phyloP scores from a whole-genome alignment of 2,888 invertebrate species.

The Rhaphigaster nebulosa region DNA sequence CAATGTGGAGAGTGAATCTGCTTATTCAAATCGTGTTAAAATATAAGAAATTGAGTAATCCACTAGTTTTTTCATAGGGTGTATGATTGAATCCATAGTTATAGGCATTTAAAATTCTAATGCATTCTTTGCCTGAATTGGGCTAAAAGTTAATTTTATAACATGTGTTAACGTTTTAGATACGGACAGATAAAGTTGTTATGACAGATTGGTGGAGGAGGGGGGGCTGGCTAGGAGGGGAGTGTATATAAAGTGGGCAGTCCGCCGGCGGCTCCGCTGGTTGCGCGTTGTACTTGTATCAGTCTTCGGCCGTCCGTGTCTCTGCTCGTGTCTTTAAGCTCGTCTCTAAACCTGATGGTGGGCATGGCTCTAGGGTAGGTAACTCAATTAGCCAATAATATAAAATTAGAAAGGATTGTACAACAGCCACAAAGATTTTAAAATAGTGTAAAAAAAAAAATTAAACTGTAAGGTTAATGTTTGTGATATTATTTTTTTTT shows the following conservation, averaged over 20 bases:
- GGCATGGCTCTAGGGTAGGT: constrained; percentile 46
- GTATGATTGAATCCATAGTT: background rate
- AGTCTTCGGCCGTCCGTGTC: background rate
- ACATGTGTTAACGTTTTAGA: background rate
- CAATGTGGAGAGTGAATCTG: too few relatives aligned
- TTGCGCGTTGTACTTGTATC: constrained; percentile 14
- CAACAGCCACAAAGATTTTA: background rate
- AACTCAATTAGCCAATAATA: background rate
- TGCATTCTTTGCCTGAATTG: background rate
- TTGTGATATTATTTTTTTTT: too few relatives aligned
- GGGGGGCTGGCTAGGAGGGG: background rate
- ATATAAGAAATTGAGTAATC: too few relatives aligned
- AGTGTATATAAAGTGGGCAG: constrained; percentile 42
- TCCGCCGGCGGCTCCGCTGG: constrained; percentile 42
- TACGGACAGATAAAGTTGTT: background rate
- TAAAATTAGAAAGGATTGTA: background rate
- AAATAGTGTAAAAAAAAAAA: background rate
- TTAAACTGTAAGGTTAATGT: background rate
- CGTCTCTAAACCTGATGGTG: background rate
- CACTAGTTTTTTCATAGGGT: too few relatives aligned
- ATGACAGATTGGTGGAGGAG: background rate
- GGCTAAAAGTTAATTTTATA: background rate
- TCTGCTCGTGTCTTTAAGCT: constrained; percentile 13
- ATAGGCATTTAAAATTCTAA: background rate
- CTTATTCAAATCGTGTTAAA: too few relatives aligned